phyloP scores from a whole-genome alignment of 2,888 invertebrate genomes.

The Lasioglossum figueresi region DNA sequence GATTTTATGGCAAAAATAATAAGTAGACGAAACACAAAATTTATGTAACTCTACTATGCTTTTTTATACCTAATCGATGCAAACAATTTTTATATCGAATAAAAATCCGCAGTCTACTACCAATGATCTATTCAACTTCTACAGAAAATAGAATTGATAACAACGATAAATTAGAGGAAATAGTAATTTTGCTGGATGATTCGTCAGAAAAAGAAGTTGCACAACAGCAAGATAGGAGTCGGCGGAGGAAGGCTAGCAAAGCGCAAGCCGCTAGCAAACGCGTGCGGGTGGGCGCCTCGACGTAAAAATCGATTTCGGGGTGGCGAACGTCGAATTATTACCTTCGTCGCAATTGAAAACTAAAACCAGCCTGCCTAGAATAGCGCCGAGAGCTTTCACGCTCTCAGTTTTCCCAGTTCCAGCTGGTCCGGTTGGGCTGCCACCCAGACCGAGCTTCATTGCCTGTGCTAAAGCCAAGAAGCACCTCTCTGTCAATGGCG shows the following conservation, averaged over 20 bases:
- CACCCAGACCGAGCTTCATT: slow-evolving; percentile 97
- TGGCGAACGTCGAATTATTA: slow-evolving; percentile 45
- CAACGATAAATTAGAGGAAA: no score
- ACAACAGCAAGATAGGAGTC: background rate
- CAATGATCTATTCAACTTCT: no score
- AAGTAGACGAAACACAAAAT: no score
- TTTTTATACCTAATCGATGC: no score
- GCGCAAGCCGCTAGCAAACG: no score
- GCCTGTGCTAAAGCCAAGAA: slow-evolving; percentile 98
- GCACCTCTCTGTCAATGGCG: slow-evolving; percentile 98
- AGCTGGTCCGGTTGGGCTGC: slow-evolving; percentile 99
- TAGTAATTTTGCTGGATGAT: no score
- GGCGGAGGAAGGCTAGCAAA: background rate
- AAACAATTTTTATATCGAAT: no score
- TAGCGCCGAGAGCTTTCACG: slow-evolving; percentile 96
- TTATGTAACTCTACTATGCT: no score
- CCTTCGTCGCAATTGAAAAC: slow-evolving; percentile 99
- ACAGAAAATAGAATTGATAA: no score
- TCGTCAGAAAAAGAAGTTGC: background rate
- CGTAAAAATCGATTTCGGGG: background rate
- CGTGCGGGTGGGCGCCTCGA: background rate
- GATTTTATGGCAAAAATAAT: no score
- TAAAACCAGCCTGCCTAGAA: slow-evolving; percentile 96
- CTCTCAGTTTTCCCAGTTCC: slow-evolving; percentile 99
- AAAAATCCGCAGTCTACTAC: no score